Base-by-base conservation (phyloP, 1,140 invertebrate genomes). In the Ips typographus region DNA sequence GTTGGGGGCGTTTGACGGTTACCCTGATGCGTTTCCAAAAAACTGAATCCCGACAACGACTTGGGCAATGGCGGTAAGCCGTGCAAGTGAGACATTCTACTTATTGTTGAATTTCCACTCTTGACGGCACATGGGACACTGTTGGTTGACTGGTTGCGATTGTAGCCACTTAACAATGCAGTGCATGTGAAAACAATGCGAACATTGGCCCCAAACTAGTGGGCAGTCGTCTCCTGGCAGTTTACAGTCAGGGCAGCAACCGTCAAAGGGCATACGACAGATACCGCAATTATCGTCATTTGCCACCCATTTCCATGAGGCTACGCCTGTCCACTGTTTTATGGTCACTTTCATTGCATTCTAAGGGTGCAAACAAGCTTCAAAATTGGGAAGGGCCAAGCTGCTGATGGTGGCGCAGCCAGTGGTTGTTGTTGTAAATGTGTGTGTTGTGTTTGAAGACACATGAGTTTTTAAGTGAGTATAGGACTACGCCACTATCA, bases 91-190 rank as follows among this genome's bases (percentile, higher is more conserved):
- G 89, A 90, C 87, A 90, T 90, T 60, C 77, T 84, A 89, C 77
- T 88, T 87, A 77, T 88, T 87, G 83, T 96, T 96, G 82, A 98
- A 98, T 82, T 97, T 97, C 98, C 98, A 99, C 79, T 98, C 95
- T 81, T 98, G 96, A 76, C 98, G 87, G 83, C 98, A 99, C 95
- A 99, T 98, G 71, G 98, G 98, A 80, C 98, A 99, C 79, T 94
- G 91, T 78, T 98, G 94, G 80, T 94, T 93, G 53, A 93, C 89
- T 79, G 95, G 93, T 83, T 98, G 96, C 22, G 96, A 94, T 78
- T 98, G 94, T 47, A 99, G 85, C 98, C 98, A 99, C 87, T 99
- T 99, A 82, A 98, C 95, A 77, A 99, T 99, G 82, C 98, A 99
- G 82, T 99, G 98, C 80, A 99, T 98, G 80, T 99, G 98, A 82